phyloP scores from a whole-genome alignment of 2,888 invertebrate genomes.

The Dioctria linearis region DNA sequence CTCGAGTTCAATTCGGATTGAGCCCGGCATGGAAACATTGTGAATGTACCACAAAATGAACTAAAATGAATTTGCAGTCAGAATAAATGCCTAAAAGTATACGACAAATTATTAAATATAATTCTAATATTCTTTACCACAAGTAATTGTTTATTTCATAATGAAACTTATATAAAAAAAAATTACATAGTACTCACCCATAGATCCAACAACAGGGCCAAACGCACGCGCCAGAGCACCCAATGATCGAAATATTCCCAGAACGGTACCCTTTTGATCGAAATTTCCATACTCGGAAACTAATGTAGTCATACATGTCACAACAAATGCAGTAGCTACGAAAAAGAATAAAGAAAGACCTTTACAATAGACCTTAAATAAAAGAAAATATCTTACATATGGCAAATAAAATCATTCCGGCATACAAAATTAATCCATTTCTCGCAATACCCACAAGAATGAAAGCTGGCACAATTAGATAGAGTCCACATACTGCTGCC shows the following conservation, averaged over 20 bases:
- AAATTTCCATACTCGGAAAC: constrained; percentile 87
- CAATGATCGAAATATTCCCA: constrained; percentile 94
- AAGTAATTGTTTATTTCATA: too few relatives aligned
- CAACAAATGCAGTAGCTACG: constrained; percentile 90
- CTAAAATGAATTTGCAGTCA: too few relatives aligned
- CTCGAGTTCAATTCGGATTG: too few relatives aligned
- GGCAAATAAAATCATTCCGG: constrained; percentile 89
- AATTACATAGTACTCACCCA: constrained; percentile 73
- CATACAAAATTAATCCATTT: constrained; percentile 77
- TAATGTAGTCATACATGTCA: constrained; percentile 94
- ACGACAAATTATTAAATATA: too few relatives aligned
- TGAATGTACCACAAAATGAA: too few relatives aligned
- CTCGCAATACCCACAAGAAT: constrained; percentile 84
- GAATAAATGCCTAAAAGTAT: too few relatives aligned
- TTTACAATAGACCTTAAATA: neutral
- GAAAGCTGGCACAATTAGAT: constrained; percentile 90
- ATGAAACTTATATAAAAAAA: too few relatives aligned
- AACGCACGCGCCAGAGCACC: constrained; percentile 94
- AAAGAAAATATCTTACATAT: constrained; percentile 81
- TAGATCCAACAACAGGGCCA: constrained; percentile 91
- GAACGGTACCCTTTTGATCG: constrained; percentile 91
- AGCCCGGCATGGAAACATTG: too few relatives aligned
- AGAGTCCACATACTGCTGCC: constrained; percentile 83
- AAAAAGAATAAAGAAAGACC: too few relatives aligned
- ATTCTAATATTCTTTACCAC: too few relatives aligned